Evolutionary conservation across 1,140 invertebrate species (phyloP), one percentile per base, ranked within the genome.

Genomic region (Thrips palmi): DNA sequence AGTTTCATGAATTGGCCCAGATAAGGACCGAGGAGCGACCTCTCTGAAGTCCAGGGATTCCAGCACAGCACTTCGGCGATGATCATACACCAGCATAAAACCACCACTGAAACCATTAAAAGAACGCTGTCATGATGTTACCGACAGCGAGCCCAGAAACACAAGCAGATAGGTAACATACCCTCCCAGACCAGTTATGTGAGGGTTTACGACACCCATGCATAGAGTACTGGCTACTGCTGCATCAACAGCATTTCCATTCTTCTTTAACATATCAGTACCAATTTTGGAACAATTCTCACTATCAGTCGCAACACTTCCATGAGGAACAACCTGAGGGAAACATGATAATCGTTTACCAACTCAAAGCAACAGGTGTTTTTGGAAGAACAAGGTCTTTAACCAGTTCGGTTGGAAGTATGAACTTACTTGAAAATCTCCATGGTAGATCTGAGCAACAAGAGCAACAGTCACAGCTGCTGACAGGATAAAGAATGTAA

Each of bases 281-380:
- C 80, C 80, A 44, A 77, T 68, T 43, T 66, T 56, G 20, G 78
- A 81, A 58, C 81, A 85, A 49, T 70, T 62, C 41, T 62, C 56
- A 49, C 67, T 70, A 45, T 79, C 77, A 23, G 75, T 70, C 3
- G 74, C 72, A 33, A 84, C 77, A 45, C 73, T 76, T 27, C 77
- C 79, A 63, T 81, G 76, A 8, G 68, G 65, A 36, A 66, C 64
- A 42, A 77, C 62, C 75, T 78, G 52, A 27, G 24, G 17, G 0
- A 46, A 47, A 39, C 34, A 37, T 46, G 38, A 48, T 14, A 39
- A 27, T 2, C 10, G 10, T 15, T 25, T 31, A 17, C 24, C 34
- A 40, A 27, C 11, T 18, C 24, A 2, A 12, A 8, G n/a, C 31
- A 33, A 8, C 31, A 33, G 31, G 17, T 27, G 19, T 30, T 36